Conservation (phyloP, 2,888 invertebrate genomes). For the Dynastes grantii region DNA sequence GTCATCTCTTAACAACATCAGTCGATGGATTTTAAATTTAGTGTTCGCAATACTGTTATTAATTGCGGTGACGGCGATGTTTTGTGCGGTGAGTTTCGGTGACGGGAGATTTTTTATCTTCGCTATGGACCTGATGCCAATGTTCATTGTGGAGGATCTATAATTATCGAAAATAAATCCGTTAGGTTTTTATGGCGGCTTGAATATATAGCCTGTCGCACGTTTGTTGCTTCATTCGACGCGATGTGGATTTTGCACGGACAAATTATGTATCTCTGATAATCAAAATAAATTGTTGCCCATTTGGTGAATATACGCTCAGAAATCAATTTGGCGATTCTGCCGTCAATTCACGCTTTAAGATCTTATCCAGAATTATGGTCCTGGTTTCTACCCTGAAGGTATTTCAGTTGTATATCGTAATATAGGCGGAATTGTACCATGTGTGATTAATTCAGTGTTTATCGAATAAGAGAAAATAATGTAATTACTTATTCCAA, state of each 20-base stretch:
- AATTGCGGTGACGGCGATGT: constrained; percentile 27
- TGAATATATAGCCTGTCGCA: background rate
- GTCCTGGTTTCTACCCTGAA: too few relatives aligned
- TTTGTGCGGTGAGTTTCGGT: constrained; percentile 23
- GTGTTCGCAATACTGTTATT: constrained; percentile 29
- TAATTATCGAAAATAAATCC: constrained; percentile 32
- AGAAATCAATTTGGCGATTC: constrained; percentile 1
- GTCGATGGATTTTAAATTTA: constrained; percentile 27
- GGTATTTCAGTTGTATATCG: too few relatives aligned
- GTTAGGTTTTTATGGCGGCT: constrained; percentile 25
- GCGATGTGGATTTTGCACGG: background rate
- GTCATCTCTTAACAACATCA: background rate
- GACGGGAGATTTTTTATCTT: constrained; percentile 16
- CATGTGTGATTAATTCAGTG: too few relatives aligned
- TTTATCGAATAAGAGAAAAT: too few relatives aligned
- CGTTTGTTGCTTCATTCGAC: background rate
- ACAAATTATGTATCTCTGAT: constrained; percentile 15
- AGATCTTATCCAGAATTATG: too few relatives aligned
- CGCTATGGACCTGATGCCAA: background rate
- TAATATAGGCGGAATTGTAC: too few relatives aligned
- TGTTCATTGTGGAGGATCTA: constrained; percentile 25
- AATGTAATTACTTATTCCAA: too few relatives aligned
- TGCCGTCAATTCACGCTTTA: too few relatives aligned
- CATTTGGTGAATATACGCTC: background rate
- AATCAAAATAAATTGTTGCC: constrained; percentile 23